phyloP scores from a whole-genome alignment of 2,797 vertebrate species.

The Arctocebus calabarensis region DNA sequence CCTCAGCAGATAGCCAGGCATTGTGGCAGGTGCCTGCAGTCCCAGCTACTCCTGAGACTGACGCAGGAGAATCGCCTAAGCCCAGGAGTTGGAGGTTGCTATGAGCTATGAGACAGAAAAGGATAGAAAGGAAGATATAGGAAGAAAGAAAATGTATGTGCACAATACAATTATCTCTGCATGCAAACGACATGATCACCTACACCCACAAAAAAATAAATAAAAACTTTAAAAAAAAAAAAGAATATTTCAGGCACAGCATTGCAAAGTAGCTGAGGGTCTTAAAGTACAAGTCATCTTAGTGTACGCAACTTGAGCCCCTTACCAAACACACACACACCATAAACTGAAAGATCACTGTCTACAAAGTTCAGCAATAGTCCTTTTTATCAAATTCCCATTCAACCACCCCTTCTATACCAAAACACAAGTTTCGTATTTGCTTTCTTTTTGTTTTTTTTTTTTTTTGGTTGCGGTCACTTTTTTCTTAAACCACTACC shows the following conservation, averaged over 20 bases:
- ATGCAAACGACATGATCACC: too few species aligned
- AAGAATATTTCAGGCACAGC: neutral
- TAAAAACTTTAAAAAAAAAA: too few species aligned
- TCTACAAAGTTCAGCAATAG: neutral
- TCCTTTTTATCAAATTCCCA: neutral
- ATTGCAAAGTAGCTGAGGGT: neutral
- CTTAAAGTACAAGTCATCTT: neutral
- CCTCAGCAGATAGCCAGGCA: too few species aligned
- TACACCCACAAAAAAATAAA: too few species aligned
- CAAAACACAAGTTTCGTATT: neutral
- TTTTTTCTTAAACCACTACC: conserved; percentile 38
- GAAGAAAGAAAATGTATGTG: too few species aligned
- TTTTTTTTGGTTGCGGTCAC: neutral
- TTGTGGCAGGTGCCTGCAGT: too few species aligned
- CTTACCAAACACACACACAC: neutral
- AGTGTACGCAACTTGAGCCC: neutral
- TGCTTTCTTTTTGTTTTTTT: neutral
- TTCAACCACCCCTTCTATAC: conserved; percentile 34
- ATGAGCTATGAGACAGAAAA: too few species aligned
- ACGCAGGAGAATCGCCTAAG: too few species aligned
- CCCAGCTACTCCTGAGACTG: too few species aligned
- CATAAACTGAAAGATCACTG: neutral
- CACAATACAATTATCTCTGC: too few species aligned
- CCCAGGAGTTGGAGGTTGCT: too few species aligned
- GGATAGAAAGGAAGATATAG: too few species aligned